Base-by-base conservation (phyloP, 1,140 invertebrate genomes). In the Cydia strobilella region DNA sequence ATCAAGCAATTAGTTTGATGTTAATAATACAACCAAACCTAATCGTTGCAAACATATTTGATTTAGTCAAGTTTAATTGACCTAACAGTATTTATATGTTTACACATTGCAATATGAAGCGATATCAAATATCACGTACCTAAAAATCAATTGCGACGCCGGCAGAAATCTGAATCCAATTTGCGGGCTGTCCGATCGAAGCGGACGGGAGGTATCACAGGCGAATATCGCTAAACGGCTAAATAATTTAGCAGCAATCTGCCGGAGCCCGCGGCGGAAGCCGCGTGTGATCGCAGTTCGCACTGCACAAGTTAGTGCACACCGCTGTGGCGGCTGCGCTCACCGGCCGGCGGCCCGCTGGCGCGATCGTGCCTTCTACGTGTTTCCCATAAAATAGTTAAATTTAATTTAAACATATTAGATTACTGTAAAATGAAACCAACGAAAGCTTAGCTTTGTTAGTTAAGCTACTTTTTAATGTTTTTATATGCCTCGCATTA, bases 161-260 rank as follows among this genome's bases (percentile, higher is more conserved):
- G 85, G 83, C 85, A 86, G 90, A 91, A 90, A 90, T 91, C 89
- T 91, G 90, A 92, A 92, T 92, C 89, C 90, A 92, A 92, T 92
- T 92, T 92, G 89, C 86, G 83, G 87, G 86, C 89, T 92, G 90
- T 91, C 90, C 87, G 90, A 90, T 89, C 79, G 86, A 25, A 80
- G 84, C 85, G 83, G 81, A 78, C 86, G 85, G 66, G 83, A 83
- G 90, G 87, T 92, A 92, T 90, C 90, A 84, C 84, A 79, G 78
- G 81, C 78, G 86, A 91, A 92, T 92, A 91, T 92, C 89, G 85
- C 89, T 92, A 92, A 92, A 90, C 90, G 86, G 87, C 86, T 91
- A 90, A 92, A 92, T 92, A 88, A 92, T 92, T 92, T 90, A 92
- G 89, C 86, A 86, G 87, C 89, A 88, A 90, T 91, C 88, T 87